Evolutionary conservation across 2,113 vertebrate species (phyloP).

Genomic region (Echinops telfairi): DNA sequence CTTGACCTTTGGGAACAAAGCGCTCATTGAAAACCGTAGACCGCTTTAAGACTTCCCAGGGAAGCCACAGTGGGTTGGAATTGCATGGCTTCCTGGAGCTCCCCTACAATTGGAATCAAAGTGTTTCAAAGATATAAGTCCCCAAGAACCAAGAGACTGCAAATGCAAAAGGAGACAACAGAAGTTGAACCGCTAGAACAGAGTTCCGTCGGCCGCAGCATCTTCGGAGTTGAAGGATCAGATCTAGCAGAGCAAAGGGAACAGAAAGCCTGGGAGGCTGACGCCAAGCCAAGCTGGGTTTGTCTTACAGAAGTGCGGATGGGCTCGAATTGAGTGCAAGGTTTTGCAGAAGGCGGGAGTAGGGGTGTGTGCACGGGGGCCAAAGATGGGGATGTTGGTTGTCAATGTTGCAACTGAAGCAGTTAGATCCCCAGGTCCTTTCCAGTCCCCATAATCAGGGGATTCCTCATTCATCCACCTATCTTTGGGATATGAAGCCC

Average conservation of each 20-base stretch:
- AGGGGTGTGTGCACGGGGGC: background rate
- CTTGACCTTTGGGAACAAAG: conserved; percentile 35
- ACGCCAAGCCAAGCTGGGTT: background rate
- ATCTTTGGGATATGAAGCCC: background rate
- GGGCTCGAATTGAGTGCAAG: background rate
- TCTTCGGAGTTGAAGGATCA: background rate
- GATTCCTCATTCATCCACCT: background rate
- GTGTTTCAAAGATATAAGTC: background rate
- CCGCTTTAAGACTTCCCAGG: conserved; percentile 6
- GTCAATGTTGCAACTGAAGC: background rate
- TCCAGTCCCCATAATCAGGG: background rate
- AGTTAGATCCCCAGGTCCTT: background rate
- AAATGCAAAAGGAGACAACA: background rate
- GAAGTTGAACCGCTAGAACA: background rate
- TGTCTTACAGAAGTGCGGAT: background rate
- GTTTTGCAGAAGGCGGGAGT: background rate
- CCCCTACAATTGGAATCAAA: conserved; percentile 7
- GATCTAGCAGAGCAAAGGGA: background rate
- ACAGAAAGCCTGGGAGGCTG: background rate
- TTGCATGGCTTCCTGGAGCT: background rate
- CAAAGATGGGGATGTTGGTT: background rate
- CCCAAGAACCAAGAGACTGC: background rate
- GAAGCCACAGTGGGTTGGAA: background rate
- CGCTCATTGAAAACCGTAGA: conserved; percentile 1
- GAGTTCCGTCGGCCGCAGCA: too few species aligned